phyloP scores from a whole-genome alignment of 2,113 vertebrate species.

The Tympanuchus pallidicinctus region DNA sequence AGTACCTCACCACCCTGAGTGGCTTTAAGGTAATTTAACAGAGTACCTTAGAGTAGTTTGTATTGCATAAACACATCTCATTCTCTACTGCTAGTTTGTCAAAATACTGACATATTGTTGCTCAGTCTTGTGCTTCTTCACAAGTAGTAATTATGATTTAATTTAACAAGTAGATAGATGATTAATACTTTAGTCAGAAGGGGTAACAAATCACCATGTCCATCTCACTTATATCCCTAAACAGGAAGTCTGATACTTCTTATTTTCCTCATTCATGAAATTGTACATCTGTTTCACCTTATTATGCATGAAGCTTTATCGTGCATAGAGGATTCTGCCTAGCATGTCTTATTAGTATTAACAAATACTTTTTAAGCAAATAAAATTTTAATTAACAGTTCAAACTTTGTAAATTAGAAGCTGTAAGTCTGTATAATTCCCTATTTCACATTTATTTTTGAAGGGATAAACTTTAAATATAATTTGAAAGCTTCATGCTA shows the following conservation, averaged over 20 bases:
- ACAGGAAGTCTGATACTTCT: neutral
- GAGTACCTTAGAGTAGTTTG: neutral
- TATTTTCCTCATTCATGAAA: neutral
- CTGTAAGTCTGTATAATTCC: neutral
- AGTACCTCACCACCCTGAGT: neutral
- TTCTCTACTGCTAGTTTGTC: neutral
- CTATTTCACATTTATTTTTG: neutral
- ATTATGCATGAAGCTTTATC: neutral
- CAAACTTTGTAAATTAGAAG: neutral
- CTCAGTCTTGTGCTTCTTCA: neutral
- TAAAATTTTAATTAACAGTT: neutral
- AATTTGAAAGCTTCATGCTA: neutral
- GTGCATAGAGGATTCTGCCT: neutral
- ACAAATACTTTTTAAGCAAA: neutral
- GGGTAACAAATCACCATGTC: neutral
- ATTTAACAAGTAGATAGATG: neutral
- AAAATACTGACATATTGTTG: rapidly evolving
- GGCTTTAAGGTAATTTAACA: neutral
- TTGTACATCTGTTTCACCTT: neutral
- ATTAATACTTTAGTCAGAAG: neutral
- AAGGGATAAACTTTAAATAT: neutral
- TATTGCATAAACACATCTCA: neutral
- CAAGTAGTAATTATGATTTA: neutral
- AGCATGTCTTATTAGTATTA: neutral
- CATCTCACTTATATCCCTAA: neutral